These are phyloP conservation scores for Lasioglossum oenotherae DNA, from an alignment of 2,888 invertebrate species.

Conservation along the genomic window DNA sequence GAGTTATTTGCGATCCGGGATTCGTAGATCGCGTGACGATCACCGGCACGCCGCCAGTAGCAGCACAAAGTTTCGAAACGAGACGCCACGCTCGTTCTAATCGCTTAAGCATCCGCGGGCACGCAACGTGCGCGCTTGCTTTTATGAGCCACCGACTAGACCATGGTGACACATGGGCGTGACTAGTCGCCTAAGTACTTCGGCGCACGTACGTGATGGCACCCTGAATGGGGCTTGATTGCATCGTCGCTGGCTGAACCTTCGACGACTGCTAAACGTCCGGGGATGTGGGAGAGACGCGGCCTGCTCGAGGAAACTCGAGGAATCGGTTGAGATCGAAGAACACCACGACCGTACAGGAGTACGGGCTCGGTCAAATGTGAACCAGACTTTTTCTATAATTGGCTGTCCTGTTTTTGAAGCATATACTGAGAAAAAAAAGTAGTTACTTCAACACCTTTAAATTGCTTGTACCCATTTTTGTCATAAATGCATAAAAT, in stretches of 20 bases:
- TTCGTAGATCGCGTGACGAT: slow-evolving; percentile 17
- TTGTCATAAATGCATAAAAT: no score
- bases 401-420: background rate
- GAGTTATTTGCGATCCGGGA: background rate
- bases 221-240: slow-evolving; percentile 41
- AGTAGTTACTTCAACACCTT: no score
- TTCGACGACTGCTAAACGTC: slow-evolving; percentile 27
- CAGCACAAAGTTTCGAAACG: slow-evolving; percentile 11
- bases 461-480: no score
- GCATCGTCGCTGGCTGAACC: slow-evolving; percentile 25
- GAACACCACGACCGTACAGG: background rate
- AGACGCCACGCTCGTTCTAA: slow-evolving; percentile 44
- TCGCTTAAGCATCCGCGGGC: slow-evolving; percentile 64
- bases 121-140: slow-evolving; percentile 54
- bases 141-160: slow-evolving; percentile 49
- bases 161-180: slow-evolving; percentile 49
- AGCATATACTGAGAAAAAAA: no score
- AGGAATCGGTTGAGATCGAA: no score
- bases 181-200: slow-evolving; percentile 53
- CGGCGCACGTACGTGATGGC: slow-evolving; percentile 42
- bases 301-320: background rate
- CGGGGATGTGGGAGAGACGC: background rate
- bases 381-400: no score
- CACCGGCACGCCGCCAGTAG: background rate
- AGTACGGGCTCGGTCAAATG: no score